Conservation (phyloP, 2,113 vertebrate species). For the Cinclus mexicanus region DNA sequence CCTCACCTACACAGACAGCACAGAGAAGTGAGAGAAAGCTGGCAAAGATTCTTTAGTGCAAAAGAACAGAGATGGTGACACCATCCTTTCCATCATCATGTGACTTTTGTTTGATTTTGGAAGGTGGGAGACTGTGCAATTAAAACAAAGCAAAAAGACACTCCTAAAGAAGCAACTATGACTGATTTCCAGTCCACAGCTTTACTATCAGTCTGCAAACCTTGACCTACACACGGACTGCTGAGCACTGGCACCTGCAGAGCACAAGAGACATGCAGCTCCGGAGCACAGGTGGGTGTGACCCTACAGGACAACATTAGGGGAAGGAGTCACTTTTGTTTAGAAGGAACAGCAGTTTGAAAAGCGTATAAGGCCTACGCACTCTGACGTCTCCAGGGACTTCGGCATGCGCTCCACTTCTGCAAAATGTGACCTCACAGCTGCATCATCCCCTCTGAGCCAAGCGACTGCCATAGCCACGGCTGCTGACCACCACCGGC, state of each 20-base stretch:
- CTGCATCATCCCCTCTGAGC: conserved; percentile 88
- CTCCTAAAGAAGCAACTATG: neutral
- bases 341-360: neutral
- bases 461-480: conserved; percentile 86
- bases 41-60: neutral
- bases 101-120: neutral
- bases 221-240: neutral
- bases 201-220: neutral
- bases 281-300: neutral
- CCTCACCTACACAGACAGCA: neutral
- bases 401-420: conserved; percentile 91
- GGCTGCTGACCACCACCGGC: conserved; percentile 93
- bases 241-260: neutral
- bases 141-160: neutral
- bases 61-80: neutral
- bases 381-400: conserved; percentile 90
- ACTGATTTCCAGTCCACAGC: neutral
- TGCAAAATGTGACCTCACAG: conserved; percentile 80
- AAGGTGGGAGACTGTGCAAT: neutral
- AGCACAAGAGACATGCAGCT: neutral
- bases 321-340: neutral
- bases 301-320: neutral
- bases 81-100: neutral
- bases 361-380: conserved; percentile 32
- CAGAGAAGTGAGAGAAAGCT: neutral